A percentile compares a stretch with the other conserved stretches of the same genome.
Conservation (phyloP, 2,113 vertebrate species). For the Xiphophorus maculatus region DNA sequence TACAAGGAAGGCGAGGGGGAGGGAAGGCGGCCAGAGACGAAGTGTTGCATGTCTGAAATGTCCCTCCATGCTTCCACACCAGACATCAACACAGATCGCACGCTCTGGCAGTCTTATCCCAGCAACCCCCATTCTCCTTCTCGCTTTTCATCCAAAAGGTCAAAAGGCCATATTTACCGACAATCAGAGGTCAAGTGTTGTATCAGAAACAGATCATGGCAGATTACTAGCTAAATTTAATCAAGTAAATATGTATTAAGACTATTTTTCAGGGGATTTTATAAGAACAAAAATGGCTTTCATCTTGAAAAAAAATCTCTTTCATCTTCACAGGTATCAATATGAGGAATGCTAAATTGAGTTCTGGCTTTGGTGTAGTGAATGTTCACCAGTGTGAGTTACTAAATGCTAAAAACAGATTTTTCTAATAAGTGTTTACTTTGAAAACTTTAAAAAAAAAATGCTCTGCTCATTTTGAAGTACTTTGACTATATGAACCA, state of each 20-base stretch:
- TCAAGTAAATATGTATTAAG: not conserved
- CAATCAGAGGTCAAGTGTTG: not conserved
- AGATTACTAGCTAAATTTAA: not conserved
- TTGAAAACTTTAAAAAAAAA: not conserved
- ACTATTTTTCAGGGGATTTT: not conserved
- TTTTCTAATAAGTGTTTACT: not conserved
- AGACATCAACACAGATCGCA: slow-evolving; percentile 21
- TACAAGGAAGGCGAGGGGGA: slow-evolving; percentile 10
- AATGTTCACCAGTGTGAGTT: not conserved
- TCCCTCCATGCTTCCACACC: slow-evolving; percentile 10
- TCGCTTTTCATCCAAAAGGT: slow-evolving; percentile 3
- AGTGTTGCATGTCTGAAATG: slow-evolving; percentile 30
- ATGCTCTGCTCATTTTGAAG: not conserved
- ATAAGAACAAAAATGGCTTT: not conserved
- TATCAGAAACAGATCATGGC: not conserved
- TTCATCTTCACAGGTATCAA: not conserved
- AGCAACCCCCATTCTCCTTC: not conserved
- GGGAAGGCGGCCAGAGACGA: slow-evolving; percentile 7
- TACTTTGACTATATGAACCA: not conserved
- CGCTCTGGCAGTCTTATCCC: not conserved
- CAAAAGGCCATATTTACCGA: not conserved
- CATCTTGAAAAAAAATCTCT: not conserved
- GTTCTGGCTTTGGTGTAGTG: not conserved
- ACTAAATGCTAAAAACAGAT: not conserved
- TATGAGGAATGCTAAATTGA: not conserved